Percentiles rank a stretch among this genome's conserved stretches.
Evolutionary conservation across 2,888 invertebrate genomes (phyloP).

Genomic region (Standfussiana lucernea): DNA sequence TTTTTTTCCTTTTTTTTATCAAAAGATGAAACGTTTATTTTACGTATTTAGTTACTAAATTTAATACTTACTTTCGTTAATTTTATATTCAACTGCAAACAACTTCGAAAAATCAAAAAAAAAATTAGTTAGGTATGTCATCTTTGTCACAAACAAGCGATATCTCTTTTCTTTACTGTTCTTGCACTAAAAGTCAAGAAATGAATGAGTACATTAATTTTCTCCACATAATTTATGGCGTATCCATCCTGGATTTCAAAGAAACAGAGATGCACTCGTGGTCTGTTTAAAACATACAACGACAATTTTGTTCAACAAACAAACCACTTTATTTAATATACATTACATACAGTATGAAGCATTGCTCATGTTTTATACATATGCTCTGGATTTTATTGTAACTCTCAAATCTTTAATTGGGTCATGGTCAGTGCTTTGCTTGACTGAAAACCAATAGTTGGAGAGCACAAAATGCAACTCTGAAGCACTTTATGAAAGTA

Average conservation of each 20-base stretch:
- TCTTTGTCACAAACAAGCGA: too few species aligned
- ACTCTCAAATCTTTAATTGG: background rate
- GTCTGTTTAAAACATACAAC: conserved; percentile 9
- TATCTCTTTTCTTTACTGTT: too few species aligned
- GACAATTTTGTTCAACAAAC: conserved; percentile 1
- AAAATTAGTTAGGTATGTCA: too few species aligned
- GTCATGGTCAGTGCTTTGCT: background rate
- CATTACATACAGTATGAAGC: conserved; percentile 22
- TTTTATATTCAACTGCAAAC: too few species aligned
- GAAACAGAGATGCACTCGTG: background rate
- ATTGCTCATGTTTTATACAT: conserved; percentile 18
- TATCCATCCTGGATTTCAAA: background rate
- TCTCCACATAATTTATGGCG: background rate
- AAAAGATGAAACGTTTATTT: too few species aligned
- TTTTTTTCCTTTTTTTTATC: too few species aligned
- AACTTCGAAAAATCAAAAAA: too few species aligned
- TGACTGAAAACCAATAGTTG: background rate
- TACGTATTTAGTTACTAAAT: too few species aligned
- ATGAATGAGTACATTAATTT: background rate
- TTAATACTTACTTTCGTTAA: too few species aligned
- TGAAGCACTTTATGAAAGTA: background rate
- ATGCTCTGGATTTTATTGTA: conserved; percentile 24
- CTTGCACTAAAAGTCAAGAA: background rate
- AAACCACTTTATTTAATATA: conserved; percentile 22
- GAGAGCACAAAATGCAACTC: background rate